These are phyloP conservation scores for Neotoxoptera formosana DNA, from an alignment of 1,140 invertebrate species.

Conservation along the genomic window DNA sequence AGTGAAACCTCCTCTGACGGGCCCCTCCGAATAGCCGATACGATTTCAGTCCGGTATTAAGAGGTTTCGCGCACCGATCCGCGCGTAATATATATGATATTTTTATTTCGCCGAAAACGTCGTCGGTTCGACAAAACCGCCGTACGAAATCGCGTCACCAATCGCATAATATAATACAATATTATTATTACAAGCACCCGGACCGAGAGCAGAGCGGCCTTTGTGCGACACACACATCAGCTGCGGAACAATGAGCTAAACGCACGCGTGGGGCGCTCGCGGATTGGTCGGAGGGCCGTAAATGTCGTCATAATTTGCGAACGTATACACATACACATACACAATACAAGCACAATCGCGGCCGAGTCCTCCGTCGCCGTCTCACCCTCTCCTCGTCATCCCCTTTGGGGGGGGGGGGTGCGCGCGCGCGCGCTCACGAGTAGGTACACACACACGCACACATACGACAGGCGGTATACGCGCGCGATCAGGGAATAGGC, in stretches of 20 bases:
- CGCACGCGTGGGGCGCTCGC: conserved; percentile 14
- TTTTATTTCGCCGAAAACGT: neutral
- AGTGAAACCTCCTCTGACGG: too few species aligned
- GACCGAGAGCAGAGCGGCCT: conserved; percentile 5
- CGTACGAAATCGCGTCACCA: neutral
- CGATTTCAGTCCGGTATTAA: too few species aligned
- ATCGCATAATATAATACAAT: neutral
- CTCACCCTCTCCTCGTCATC: neutral
- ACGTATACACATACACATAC: neutral
- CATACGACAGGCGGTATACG: neutral
- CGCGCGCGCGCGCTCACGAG: neutral
- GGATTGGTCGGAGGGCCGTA: conserved; percentile 51
- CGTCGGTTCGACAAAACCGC: neutral
- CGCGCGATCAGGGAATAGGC: neutral
- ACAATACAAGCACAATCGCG: neutral
- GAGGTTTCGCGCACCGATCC: too few species aligned
- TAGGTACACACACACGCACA: neutral
- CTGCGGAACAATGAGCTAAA: conserved; percentile 51
- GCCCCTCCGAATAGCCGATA: too few species aligned
- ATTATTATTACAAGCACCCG: neutral
- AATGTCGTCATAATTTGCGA: conserved; percentile 57
- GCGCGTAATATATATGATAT: too few species aligned
- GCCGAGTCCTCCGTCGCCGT: neutral
- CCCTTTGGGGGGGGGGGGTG: too few species aligned
- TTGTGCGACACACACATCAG: conserved; percentile 30